phyloP scores from a whole-genome alignment of 2,797 vertebrate species.

The Gephyroberyx darwinii region DNA sequence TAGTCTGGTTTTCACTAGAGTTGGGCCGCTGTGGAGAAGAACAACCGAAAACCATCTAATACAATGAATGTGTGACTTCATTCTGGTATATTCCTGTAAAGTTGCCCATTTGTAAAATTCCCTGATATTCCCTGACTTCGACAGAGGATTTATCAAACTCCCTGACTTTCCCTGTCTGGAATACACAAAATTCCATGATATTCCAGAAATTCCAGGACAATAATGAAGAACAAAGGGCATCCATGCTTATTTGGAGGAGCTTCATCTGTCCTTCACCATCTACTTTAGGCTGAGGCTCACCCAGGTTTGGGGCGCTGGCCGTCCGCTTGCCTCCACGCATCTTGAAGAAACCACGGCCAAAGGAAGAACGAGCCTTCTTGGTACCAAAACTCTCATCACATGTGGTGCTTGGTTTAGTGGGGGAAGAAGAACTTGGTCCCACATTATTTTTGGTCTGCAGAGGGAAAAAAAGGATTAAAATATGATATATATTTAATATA shows the following conservation, averaged over 20 bases:
- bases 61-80: too few relatives aligned
- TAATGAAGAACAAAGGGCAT: background rate
- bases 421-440: conserved; percentile 73
- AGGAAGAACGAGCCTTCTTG: conserved; percentile 91
- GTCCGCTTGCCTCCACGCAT: conserved; percentile 90
- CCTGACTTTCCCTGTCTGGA: too few relatives aligned
- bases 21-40: too few relatives aligned
- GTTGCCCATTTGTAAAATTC: too few relatives aligned
- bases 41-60: too few relatives aligned
- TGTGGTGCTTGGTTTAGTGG: conserved; percentile 52
- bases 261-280: background rate
- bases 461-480: background rate
- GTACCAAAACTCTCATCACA: conserved; percentile 85
- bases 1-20: too few relatives aligned
- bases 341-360: conserved; percentile 95
- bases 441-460: conserved; percentile 72
- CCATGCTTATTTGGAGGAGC: background rate
- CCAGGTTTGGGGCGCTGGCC: conserved; percentile 86
- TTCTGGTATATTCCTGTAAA: too few relatives aligned
- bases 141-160: too few relatives aligned
- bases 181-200: too few relatives aligned
- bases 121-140: too few relatives aligned
- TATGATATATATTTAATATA: background rate
- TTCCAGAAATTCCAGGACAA: background rate
- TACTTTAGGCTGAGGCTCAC: conserved; percentile 70